phyloP scores from a whole-genome alignment of 2,888 invertebrate species.

The Leucania comma region DNA sequence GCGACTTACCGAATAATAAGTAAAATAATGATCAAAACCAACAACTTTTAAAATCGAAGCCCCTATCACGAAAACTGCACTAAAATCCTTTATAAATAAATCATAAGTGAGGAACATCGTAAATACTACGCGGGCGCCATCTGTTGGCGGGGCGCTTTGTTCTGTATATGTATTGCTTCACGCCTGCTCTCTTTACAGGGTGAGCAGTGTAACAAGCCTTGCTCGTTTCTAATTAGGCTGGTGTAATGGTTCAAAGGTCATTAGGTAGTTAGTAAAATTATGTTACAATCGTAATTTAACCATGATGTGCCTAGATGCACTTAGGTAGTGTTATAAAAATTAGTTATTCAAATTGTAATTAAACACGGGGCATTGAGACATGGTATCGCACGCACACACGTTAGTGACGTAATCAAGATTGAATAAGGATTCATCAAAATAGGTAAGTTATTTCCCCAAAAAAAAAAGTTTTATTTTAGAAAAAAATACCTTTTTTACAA shows the following conservation, averaged over 20 bases:
- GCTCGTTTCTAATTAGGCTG: constrained; percentile 13
- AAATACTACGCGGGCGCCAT: constrained; percentile 38
- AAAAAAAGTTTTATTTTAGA: too few relatives aligned
- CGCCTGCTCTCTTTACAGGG: constrained; percentile 6
- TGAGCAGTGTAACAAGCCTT: constrained; percentile 1
- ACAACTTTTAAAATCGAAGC: constrained; percentile 21
- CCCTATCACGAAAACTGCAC: constrained; percentile 19
- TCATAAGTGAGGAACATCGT: constrained; percentile 35
- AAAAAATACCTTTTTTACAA: too few relatives aligned
- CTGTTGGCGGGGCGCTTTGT: constrained; percentile 38
- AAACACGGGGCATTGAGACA: too few relatives aligned
- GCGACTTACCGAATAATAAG: not conserved
- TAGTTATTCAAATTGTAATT: too few relatives aligned
- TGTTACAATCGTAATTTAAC: too few relatives aligned
- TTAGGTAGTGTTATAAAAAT: too few relatives aligned
- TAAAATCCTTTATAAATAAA: constrained; percentile 35
- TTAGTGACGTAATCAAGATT: too few relatives aligned
- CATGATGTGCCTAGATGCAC: too few relatives aligned
- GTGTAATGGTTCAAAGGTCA: constrained; percentile 3
- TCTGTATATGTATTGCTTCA: constrained; percentile 42
- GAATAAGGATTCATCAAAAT: too few relatives aligned
- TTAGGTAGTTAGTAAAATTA: too few relatives aligned
- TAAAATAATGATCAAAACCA: not conserved
- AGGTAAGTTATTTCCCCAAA: too few relatives aligned
- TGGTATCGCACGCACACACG: too few relatives aligned